Base-by-base conservation (phyloP, 2,888 invertebrate species). In the Drosophila maculinotata region DNA sequence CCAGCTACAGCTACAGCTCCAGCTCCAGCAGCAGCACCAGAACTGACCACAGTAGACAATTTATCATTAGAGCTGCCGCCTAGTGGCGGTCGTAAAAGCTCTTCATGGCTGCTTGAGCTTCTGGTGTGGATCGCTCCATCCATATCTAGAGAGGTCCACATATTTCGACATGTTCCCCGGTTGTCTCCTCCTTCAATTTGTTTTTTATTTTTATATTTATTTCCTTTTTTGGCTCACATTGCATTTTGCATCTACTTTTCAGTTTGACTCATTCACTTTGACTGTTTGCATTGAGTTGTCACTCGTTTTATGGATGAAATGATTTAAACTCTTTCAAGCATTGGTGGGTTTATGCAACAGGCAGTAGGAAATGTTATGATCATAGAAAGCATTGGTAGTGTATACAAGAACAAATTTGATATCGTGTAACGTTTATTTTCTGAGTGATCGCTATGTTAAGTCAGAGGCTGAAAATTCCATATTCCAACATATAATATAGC, bases 1-100 rank as follows among this genome's bases (percentile, higher is more conserved):
- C 39, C 58, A 52, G 26, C n/a, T 6, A 10, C n/a, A 39, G 12
- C 20, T 20, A 2, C 20, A 20, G 20, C 20, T 20, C 26, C 59
- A 38, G 12, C 20, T 20, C 20, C 20, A 20, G 20, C 20, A 3
- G 20, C 59, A 38, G 10, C 20, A 36, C 44, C 38, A 48, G 5
- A 63, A 66, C 69, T 75, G 87, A 65, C 86, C 76, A 68, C 69
- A 60, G 69, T 70, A 65, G 69, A 78, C 89, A 71, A 88, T 88
- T 88, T 88, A 88, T 88, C 89, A 88, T 88, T 68, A 78, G 70
- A 49, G 63, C 76, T 60, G 69, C 75, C 65, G 72, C 58, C 66
- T 59, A 20, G 58, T 79, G 69, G 58, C 59, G 83, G 57, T 68
- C 70, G 65, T 86, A 83, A 84, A 86, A 80, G 76, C 75, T 65